Base-by-base conservation (phyloP, 2,797 vertebrate genomes). In the Zenarchopterus dispar region DNA sequence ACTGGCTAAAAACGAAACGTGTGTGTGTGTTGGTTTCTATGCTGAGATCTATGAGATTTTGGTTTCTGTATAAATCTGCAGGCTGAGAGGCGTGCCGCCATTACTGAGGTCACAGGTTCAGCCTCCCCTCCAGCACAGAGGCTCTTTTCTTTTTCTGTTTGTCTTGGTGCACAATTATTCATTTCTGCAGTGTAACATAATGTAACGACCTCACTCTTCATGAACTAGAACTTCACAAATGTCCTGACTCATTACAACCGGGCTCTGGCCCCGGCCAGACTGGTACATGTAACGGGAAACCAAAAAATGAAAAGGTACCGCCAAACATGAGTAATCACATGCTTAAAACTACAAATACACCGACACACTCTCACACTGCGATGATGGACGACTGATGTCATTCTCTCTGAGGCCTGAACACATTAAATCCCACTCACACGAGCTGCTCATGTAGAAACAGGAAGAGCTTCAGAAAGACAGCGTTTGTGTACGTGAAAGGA, bases 321-420 rank as follows among this genome's bases (percentile, higher is more conserved):
- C 21, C 28, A 23, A 13, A 31, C 31, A 41, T 46, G 15, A 44
- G 21, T n/a, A 39, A 59, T 41, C 44, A 45, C 51, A 51, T 0
- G 6, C 28, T 39, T 5, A 39, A 39, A 39, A 39, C 13, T 39
- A 39, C 36, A 53, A 17, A 36, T 16, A 36, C 39, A 31, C 48
- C 33, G 49, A 43, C 46, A 31, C 49, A 49, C 43, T 47, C 59
- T 59, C 54, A n/a, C 39, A 46, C 0, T 10, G 24, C 48, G 59
- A 69, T 56, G 43, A 70, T 71, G 66, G 49, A 23, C 50, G 67
- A 5, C 50, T 76, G 84, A 84, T 61, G 66, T 84, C 70, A 75
- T 22, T 17, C 45, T 77, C 70, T 70, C 61, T 9, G 60, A 80
- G 74, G 76, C 28, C 16, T 66, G 42, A 56, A 44, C 56, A 62